Conservation (phyloP, 1,140 invertebrate species). For the Cotesia chilonis region DNA sequence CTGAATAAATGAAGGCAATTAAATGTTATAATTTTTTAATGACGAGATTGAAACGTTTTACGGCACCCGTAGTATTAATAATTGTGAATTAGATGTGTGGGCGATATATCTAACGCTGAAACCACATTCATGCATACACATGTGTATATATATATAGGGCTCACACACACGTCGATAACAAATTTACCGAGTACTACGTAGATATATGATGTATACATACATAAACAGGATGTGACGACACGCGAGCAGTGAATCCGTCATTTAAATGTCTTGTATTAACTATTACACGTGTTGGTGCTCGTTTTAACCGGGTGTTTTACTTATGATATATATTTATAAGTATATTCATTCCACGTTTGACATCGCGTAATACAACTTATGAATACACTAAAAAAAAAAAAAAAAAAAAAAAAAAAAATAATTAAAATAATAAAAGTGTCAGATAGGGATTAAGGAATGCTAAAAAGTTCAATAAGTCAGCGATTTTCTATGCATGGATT, state of each 20-base stretch:
- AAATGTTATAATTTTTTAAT: slow-evolving; percentile 6
- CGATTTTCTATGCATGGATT: not conserved
- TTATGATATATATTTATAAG: slow-evolving; percentile 19
- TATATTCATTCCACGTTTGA: slow-evolving; percentile 9
- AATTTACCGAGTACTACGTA: not conserved
- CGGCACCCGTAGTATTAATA: not conserved
- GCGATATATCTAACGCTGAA: slow-evolving; percentile 1
- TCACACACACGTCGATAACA: slow-evolving; percentile 1
- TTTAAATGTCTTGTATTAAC: slow-evolving; percentile 3
- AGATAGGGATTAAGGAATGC: not conserved
- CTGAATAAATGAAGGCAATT: not conserved
- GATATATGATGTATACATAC: not conserved
- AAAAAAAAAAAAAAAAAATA: not conserved
- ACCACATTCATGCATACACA: not conserved
- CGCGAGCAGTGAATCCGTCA: slow-evolving; percentile 22
- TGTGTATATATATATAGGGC: not conserved
- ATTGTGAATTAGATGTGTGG: slow-evolving; percentile 24
- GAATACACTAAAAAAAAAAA: not conserved
- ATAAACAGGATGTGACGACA: slow-evolving; percentile 36
- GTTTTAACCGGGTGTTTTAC: slow-evolving; percentile 19
- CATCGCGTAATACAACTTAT: slow-evolving; percentile 13
- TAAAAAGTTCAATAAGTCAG: slow-evolving; percentile 7
- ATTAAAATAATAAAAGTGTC: not conserved
- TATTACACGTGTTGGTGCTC: slow-evolving; percentile 32
- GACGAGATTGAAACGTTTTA: slow-evolving; percentile 1